Percentiles rank a stretch among this genome's conserved stretches.
These are phyloP conservation scores for Choloepus hoffmanni DNA, from an alignment of 2,113 vertebrate species.

Conservation along the genomic window DNA sequence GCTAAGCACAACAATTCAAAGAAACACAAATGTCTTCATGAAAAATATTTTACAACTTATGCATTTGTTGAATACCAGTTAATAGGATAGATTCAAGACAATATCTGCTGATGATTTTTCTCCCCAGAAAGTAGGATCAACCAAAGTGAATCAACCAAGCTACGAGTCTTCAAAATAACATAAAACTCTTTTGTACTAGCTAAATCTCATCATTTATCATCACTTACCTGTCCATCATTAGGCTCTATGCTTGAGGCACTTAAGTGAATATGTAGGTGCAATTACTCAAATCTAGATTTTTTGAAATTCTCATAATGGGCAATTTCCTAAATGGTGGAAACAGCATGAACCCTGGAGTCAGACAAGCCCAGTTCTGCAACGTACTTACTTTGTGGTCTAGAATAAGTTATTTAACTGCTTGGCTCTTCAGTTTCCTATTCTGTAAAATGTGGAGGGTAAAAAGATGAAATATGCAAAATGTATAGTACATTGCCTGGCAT, in stretches of 20 bases:
- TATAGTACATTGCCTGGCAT: background rate
- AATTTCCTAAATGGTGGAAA: background rate
- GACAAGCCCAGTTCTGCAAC: background rate
- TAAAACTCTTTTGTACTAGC: background rate
- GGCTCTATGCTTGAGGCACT: background rate
- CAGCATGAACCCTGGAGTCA: background rate
- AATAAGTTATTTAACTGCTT: background rate
- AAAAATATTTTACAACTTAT: background rate
- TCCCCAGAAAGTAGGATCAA: background rate
- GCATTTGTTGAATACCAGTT: background rate
- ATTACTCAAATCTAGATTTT: background rate
- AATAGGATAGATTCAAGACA: background rate
- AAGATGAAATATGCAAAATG: background rate
- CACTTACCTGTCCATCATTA: background rate
- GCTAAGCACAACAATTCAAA: background rate
- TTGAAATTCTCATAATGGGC: background rate
- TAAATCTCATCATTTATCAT: background rate
- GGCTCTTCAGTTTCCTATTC: background rate
- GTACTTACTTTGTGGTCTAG: background rate
- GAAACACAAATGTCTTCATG: background rate
- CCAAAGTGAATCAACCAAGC: background rate
- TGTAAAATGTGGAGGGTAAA: background rate
- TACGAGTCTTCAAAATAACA: background rate
- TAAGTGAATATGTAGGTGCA: background rate
- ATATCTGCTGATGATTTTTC: background rate